phyloP scores from a whole-genome alignment of 2,113 vertebrate species.

The Hypomesus transpacificus region DNA sequence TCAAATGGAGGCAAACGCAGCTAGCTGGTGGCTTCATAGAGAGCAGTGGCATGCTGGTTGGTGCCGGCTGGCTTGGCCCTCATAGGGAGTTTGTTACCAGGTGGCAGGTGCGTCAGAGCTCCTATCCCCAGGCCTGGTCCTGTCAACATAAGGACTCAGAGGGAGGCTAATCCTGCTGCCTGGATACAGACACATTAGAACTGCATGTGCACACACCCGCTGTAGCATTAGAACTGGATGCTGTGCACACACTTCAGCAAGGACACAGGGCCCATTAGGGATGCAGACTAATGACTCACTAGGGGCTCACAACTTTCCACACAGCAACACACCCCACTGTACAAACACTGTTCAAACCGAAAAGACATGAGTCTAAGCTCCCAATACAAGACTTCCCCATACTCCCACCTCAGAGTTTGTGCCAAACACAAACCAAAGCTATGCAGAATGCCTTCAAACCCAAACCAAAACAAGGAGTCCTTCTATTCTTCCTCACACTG shows the following conservation, averaged over 20 bases:
- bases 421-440: conserved; percentile 6
- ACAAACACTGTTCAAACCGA: conserved; percentile 16
- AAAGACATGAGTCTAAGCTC: conserved; percentile 17
- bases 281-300: conserved; percentile 47
- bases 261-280: background rate
- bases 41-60: background rate
- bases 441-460: background rate
- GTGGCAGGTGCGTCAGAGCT: conserved; percentile 56
- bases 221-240: conserved; percentile 41
- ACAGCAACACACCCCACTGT: conserved; percentile 24
- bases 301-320: conserved; percentile 37
- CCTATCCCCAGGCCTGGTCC: conserved; percentile 32
- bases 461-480: conserved; percentile 25
- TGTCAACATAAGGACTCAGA: conserved; percentile 49
- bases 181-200: conserved; percentile 53
- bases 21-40: conserved; percentile 5
- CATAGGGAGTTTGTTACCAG: conserved; percentile 38
- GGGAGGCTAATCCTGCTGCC: conserved; percentile 60
- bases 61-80: background rate
- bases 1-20: conserved; percentile 2
- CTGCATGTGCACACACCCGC: conserved; percentile 54
- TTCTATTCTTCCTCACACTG: conserved; percentile 16
- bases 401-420: background rate
- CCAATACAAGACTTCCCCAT: background rate
- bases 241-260: too few relatives aligned